These are phyloP conservation scores for Synergus laeviventris DNA, from an alignment of 2,888 invertebrate genomes.

Conservation along the genomic window DNA sequence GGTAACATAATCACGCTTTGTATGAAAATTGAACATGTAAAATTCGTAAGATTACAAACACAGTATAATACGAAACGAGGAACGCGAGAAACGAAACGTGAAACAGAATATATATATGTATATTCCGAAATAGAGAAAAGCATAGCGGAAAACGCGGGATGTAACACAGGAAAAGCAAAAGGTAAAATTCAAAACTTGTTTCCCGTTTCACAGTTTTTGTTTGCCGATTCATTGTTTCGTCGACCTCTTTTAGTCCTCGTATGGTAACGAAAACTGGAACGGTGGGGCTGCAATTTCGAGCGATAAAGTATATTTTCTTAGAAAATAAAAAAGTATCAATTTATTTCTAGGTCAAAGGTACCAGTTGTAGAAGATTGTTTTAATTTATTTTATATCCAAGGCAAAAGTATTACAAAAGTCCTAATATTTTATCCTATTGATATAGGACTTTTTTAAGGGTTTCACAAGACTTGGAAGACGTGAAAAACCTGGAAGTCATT, in stretches of 20 bases:
- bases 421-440: no score
- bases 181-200: conserved; percentile 5
- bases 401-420: no score
- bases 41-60: not conserved
- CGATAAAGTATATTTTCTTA: not conserved
- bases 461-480: no score
- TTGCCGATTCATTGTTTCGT: conserved; percentile 10
- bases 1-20: not conserved
- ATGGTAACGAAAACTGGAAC: not conserved
- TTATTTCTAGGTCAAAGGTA: not conserved
- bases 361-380: not conserved
- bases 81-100: not conserved
- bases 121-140: not conserved
- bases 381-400: no score
- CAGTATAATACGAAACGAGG: not conserved
- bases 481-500: no score
- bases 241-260: conserved; percentile 5
- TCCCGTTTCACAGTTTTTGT: conserved; percentile 1
- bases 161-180: conserved; percentile 21
- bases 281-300: not conserved
- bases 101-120: not conserved
- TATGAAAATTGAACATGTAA: not conserved
- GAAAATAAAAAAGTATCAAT: not conserved
- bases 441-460: no score
- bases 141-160: conserved; percentile 6